Conservation (phyloP, 2,113 vertebrate genomes). For the Pelodiscus sinensis region DNA sequence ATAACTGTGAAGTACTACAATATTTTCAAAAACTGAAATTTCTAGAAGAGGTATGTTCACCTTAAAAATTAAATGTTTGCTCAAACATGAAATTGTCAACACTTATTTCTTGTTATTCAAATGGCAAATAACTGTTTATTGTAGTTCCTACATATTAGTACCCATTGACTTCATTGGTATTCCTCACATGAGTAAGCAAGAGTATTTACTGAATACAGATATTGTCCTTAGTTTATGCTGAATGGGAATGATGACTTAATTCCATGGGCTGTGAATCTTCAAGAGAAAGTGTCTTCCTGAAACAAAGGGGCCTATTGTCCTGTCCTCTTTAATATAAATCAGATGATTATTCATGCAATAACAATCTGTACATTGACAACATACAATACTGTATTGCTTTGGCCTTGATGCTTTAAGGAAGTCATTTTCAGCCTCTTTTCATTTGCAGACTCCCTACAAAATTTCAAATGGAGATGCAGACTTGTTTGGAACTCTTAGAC, state of each 20-base stretch:
- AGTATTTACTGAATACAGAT: not conserved
- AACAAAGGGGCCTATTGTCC: not conserved
- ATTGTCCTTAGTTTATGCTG: not conserved
- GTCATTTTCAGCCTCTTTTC: not conserved
- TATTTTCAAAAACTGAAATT: not conserved
- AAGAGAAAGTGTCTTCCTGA: not conserved
- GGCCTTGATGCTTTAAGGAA: not conserved
- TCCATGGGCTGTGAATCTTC: not conserved
- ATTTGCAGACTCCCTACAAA: not conserved
- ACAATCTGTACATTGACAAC: not conserved
- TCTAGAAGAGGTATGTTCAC: not conserved
- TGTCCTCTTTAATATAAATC: not conserved
- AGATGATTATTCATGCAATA: not conserved
- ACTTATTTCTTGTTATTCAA: not conserved
- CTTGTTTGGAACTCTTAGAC: not conserved
- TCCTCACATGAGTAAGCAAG: not conserved
- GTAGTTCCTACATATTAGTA: not conserved
- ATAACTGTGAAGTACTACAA: too few species aligned
- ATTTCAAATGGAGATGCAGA: not conserved
- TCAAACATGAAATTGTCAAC: not conserved
- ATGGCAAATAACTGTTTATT: not conserved
- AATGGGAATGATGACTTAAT: not conserved
- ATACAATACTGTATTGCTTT: not conserved
- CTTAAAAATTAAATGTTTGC: not conserved
- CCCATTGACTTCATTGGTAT: not conserved